Base-by-base conservation (phyloP, 2,113 vertebrate species). In the Struthidea cinerea region DNA sequence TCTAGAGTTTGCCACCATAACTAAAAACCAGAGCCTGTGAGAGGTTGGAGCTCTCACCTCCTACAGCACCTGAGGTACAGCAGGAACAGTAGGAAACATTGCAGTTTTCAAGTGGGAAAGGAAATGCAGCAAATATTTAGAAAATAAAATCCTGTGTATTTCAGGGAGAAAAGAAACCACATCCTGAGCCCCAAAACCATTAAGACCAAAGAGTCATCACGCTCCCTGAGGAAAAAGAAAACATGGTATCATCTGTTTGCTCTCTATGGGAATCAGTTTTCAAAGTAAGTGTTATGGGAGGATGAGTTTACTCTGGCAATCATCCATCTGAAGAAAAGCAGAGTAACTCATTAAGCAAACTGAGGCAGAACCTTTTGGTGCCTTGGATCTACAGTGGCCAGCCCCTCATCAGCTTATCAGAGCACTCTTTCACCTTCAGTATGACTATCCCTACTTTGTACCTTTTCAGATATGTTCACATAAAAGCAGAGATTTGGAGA, bases 41-140 rank as follows among this genome's bases (percentile, higher is more conserved):
- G 84, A 75, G 28, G 46, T 1, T 85, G 59, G 46, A 57, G 52
- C 53, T 52, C 27, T 60, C 63, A 52, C 14, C 17, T 77, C 73
- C 73, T 46, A 16, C 49, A 93, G 57, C 46, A 93, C 56, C 52
- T 83, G 57, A 73, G 76, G 27, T 39, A 37, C 6, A 55, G 69
- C 18, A 74, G 67, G 59, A 78, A 49, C 32, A 67, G 61, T 7
- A 81, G 49, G 18, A 93, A 93, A 83, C 32, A 82, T 67, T 88
- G 86, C 49, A 84, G n/a, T 49, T 94, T 89, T 87, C 55, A 92
- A 86, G 46, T 82, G 65, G 77, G 65, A 94, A 97, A 96, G 74
- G 83, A 96, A 95, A 87, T 55, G 42, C 35, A 93, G 80, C 21
- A 92, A 87, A 77, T 55, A 46, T 67, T 93, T 73, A 79, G 55